A percentile compares a stretch with the other conserved stretches of the same genome.
Conservation (phyloP, 2,113 vertebrate species). For the Zapornia atra region DNA sequence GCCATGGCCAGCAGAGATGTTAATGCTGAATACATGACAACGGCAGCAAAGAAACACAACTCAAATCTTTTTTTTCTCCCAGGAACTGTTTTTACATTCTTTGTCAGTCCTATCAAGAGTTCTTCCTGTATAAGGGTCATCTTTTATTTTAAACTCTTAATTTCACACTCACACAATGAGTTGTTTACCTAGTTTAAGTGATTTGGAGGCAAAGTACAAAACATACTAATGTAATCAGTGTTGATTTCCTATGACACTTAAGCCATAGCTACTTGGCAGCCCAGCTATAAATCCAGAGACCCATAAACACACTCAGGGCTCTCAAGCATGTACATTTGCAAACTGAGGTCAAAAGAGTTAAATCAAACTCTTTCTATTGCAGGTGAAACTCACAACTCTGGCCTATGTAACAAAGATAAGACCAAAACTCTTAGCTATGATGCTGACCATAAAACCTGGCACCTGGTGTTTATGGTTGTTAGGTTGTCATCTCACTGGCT, state of each 20-base stretch:
- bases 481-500: background rate
- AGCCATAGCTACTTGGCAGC: background rate
- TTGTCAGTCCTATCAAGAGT: background rate
- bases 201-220: background rate
- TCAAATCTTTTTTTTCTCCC: background rate
- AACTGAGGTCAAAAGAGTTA: background rate
- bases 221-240: background rate
- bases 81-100: background rate
- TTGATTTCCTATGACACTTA: background rate
- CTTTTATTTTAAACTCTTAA: background rate
- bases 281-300: background rate
- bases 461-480: background rate
- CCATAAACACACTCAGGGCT: background rate
- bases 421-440: background rate
- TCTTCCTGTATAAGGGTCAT: background rate
- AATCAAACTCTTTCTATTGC: background rate
- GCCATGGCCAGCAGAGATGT: background rate
- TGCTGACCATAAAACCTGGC: background rate
- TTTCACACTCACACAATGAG: background rate
- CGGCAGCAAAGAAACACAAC: background rate
- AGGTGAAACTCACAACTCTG: background rate
- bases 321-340: background rate
- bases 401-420: background rate
- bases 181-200: background rate
- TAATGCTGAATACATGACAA: background rate